phyloP scores from a whole-genome alignment of 1,140 invertebrate genomes.

The Pararge aegeria region DNA sequence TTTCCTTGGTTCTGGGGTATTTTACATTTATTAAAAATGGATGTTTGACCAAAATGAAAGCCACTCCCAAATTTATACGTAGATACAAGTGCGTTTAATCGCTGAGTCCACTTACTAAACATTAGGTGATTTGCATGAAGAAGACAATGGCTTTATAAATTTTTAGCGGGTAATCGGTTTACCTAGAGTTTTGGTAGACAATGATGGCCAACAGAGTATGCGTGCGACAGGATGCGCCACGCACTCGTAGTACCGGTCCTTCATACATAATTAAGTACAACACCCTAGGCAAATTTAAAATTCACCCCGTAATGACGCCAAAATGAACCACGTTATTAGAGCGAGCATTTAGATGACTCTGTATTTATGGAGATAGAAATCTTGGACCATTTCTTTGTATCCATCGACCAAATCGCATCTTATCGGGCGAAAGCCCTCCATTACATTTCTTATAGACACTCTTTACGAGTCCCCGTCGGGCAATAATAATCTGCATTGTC shows the following conservation, averaged over 20 bases:
- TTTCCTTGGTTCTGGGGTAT: slow-evolving; percentile 10
- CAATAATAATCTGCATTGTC: slow-evolving; percentile 75
- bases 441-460: slow-evolving; percentile 62
- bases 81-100: slow-evolving; percentile 21
- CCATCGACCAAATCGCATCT: slow-evolving; percentile 42
- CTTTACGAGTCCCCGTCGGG: slow-evolving; percentile 64
- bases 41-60: slow-evolving; percentile 12
- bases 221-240: slow-evolving; percentile 57
- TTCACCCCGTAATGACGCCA: slow-evolving; percentile 59
- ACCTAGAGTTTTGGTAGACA: slow-evolving; percentile 58
- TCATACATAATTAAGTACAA: slow-evolving; percentile 68
- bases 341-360: slow-evolving; percentile 48
- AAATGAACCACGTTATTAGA: slow-evolving; percentile 54
- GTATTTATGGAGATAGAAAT: slow-evolving; percentile 30
- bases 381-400: slow-evolving; percentile 32
- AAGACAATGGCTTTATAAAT: slow-evolving; percentile 65
- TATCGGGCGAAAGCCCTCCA: slow-evolving; percentile 47
- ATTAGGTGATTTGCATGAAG: slow-evolving; percentile 44
- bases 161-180: slow-evolving; percentile 69
- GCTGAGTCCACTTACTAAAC: slow-evolving; percentile 45
- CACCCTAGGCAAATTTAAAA: slow-evolving; percentile 62
- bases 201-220: slow-evolving; percentile 56
- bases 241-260: slow-evolving; percentile 46
- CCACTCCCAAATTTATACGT: slow-evolving; percentile 18
- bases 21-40: slow-evolving; percentile 14